These are phyloP conservation scores for Lithosia quadra DNA, from an alignment of 2,888 invertebrate species.

Conservation along the genomic window DNA sequence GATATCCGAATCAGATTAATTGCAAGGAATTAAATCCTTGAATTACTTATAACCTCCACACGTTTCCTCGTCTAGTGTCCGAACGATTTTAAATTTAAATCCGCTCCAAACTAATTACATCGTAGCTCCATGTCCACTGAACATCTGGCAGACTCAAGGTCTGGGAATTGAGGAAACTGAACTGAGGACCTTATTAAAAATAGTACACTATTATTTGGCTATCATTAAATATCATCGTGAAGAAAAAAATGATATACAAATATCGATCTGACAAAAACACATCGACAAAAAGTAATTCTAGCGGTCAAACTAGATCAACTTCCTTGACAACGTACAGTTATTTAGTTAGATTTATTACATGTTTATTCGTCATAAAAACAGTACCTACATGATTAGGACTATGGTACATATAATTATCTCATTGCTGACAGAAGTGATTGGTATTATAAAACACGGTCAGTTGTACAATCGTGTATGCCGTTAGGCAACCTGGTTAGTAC, in stretches of 20 bases:
- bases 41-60: slow-evolving; percentile 51
- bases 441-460: slow-evolving; percentile 44
- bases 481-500: slow-evolving; percentile 43
- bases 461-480: slow-evolving; percentile 34
- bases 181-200: slow-evolving; percentile 66
- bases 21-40: slow-evolving; percentile 49
- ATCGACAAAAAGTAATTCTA: slow-evolving; percentile 60
- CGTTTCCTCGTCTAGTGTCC: slow-evolving; percentile 50
- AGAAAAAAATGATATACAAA: slow-evolving; percentile 64
- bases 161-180: slow-evolving; percentile 78
- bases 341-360: slow-evolving; percentile 57
- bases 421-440: slow-evolving; percentile 30
- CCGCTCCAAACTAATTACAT: slow-evolving; percentile 59
- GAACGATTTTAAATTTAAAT: slow-evolving; percentile 52
- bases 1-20: slow-evolving; percentile 37
- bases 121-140: slow-evolving; percentile 61
- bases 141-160: slow-evolving; percentile 82
- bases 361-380: slow-evolving; percentile 48
- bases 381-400: slow-evolving; percentile 26
- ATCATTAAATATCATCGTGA: slow-evolving; percentile 74
- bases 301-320: slow-evolving; percentile 70
- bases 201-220: slow-evolving; percentile 68
- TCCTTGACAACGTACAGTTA: slow-evolving; percentile 74
- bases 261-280: slow-evolving; percentile 59
- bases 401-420: slow-evolving; percentile 47